Base-by-base conservation (phyloP, 1,140 invertebrate genomes). In the Caerostris extrusa region DNA sequence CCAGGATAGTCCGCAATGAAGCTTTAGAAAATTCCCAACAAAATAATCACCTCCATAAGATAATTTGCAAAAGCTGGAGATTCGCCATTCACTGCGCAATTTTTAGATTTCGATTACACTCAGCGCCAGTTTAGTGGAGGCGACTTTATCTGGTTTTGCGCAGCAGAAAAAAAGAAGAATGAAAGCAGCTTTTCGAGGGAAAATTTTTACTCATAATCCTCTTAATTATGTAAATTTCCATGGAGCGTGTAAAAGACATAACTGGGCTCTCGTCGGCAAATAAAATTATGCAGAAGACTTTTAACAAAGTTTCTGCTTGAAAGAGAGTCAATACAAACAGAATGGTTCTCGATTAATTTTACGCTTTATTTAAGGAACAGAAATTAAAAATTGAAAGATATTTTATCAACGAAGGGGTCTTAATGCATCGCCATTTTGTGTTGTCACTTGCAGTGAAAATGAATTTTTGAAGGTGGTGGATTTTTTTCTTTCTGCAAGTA, bases 141-240 rank as follows among this genome's bases (percentile, higher is more conserved):
- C 58, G 85, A 87, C 57, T 87, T 85, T 85, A 85, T 85, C 55
- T 85, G 82, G 55, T 58, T 85, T 85, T 19, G 17, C 82, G 3
- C 34, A 7, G 6, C 64, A 2, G 34, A 34, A 34, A 34, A n/a
- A 10, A 69, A 87, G 34, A 91, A 58, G 71, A 77, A 81, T 53
- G 12, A 81, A 5, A 50, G 17, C 50, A 69, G 8, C 85, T 60
- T 61, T 7, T 3, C n/a, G 12, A 34, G 6, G 10, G 8, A 81
- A 60, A 82, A 82, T 71, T 81, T 81, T 82, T 81, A 57, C 71
- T 82, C 89, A 57, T 91, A 91, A 91, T 91, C 69, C 71, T 82
- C 55, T 91, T 91, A 91, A 91, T 91, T 91, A 91, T 91, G 89
- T 19, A 91, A 91, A 91, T 77, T 81, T 91, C 89, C 55, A 8